Evolutionary conservation across 2,888 invertebrate species (phyloP), one percentile per base, ranked within the genome.

Genomic region (Eugnorisma glareosa): DNA sequence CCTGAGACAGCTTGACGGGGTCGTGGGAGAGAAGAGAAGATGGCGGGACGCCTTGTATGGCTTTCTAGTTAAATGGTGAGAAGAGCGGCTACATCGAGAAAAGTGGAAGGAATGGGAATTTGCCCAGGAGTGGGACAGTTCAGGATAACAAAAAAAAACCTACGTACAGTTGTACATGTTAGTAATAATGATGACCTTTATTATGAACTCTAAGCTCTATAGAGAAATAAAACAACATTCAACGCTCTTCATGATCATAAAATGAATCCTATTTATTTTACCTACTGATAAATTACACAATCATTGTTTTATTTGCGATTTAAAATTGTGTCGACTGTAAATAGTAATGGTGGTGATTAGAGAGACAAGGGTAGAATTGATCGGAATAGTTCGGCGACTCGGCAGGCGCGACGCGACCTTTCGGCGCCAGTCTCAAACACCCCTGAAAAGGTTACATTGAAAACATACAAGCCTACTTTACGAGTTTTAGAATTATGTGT

Each of bases 361-460:
- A 83, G 82, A 88, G 90, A 90, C 88, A 86, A 84, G 88, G 90
- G 83, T 84, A 82, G 89, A 91, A 92, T 92, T 91, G 92, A 93
- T 93, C 89, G 91, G 76, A 82, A 72, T 82, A 71, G 84, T 75
- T 75, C 76, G 84, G 87, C 61, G 77, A 75, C 45, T 54, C 51
- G 37, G 45, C 88, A 86, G 88, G 86, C 77, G 78, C 82, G 86
- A 51, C 88, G 45, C 87, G 86, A 78, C 86, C 64, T 74, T 67
- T 83, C 88, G 93, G 93, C 92, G 88, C 89, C 88, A 76, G 63
- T 86, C 90, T 88, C 85, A 74, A 81, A 68, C 78, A 79, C 73
- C 78, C 78, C 79, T 81, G 83, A 85, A 85, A 89, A 81, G 83
- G 84, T 85, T 85, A 71, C 73, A 63, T 80, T 76, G 69, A 80